Conservation (phyloP, 2,113 vertebrate genomes). For the Galemys pyrenaicus region DNA sequence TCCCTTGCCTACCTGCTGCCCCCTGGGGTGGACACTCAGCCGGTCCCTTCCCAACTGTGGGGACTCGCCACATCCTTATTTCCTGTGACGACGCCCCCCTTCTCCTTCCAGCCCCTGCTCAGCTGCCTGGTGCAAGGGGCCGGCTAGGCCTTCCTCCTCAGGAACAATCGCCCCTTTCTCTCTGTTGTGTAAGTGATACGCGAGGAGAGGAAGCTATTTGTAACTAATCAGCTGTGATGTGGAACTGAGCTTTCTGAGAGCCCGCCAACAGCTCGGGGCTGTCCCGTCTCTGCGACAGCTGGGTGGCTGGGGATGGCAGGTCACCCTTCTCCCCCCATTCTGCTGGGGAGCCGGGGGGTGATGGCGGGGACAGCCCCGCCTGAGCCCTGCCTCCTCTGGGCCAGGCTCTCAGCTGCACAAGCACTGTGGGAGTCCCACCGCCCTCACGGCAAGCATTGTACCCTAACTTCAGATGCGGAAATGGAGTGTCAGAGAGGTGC, state of each 20-base stretch:
- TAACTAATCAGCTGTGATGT: conserved; percentile 80
- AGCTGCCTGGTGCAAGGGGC: conserved; percentile 71
- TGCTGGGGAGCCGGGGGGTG: background rate
- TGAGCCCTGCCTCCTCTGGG: background rate
- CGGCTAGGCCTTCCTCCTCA: conserved; percentile 67
- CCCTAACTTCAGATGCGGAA: background rate
- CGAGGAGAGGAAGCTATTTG: conserved; percentile 78
- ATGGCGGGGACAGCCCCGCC: background rate
- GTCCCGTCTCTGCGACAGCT: conserved; percentile 52
- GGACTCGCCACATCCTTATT: background rate
- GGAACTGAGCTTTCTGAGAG: conserved; percentile 76
- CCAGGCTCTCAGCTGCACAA: background rate
- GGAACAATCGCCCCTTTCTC: conserved; percentile 84
- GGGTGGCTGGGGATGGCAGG: background rate
- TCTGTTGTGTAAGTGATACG: conserved; percentile 70
- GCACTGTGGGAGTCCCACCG: background rate
- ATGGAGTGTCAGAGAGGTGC: background rate
- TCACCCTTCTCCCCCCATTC: background rate
- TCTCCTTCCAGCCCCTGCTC: background rate
- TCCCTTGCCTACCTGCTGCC: background rate
- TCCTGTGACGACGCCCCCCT: background rate
- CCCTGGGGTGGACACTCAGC: background rate
- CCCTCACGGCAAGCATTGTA: background rate
- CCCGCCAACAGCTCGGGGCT: conserved; percentile 42
- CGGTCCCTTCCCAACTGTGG: background rate